Conservation (phyloP, 2,113 vertebrate genomes). For the Ovis canadensis region DNA sequence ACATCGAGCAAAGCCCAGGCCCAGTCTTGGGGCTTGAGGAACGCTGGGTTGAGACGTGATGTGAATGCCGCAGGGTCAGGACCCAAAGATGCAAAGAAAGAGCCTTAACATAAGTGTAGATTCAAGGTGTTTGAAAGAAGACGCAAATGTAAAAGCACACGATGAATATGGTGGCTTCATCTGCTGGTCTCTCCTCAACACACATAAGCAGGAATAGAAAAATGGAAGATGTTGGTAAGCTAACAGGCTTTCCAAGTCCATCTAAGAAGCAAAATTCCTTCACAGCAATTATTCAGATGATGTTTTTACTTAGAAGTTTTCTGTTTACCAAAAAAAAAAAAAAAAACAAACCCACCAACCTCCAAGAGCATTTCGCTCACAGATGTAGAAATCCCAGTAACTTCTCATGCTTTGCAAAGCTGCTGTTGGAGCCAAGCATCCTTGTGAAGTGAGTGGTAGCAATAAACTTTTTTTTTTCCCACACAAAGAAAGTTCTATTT, state of each 20-base stretch:
- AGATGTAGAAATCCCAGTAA: not conserved
- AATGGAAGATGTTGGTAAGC: not conserved
- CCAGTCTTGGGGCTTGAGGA: rapidly evolving
- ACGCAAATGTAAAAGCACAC: rapidly evolving
- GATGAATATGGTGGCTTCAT: rapidly evolving
- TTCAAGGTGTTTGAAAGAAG: not conserved
- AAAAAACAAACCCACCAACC: not conserved
- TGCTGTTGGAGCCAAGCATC: not conserved
- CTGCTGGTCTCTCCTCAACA: not conserved
- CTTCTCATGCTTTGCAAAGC: not conserved
- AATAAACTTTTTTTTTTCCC: not conserved
- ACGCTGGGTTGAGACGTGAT: not conserved
- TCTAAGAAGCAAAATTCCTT: not conserved
- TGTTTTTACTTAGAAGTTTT: not conserved
- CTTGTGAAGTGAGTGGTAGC: not conserved
- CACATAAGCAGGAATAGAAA: not conserved
- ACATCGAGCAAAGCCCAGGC: not conserved
- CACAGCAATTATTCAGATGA: not conserved
- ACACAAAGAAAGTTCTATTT: not conserved
- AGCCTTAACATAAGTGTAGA: rapidly evolving
- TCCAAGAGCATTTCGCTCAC: not conserved
- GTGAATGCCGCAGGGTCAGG: not conserved
- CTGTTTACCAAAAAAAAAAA: not conserved
- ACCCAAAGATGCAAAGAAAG: not conserved
- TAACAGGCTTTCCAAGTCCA: not conserved